phyloP scores from a whole-genome alignment of 2,797 vertebrate species.

The Gambusia yucatana region DNA sequence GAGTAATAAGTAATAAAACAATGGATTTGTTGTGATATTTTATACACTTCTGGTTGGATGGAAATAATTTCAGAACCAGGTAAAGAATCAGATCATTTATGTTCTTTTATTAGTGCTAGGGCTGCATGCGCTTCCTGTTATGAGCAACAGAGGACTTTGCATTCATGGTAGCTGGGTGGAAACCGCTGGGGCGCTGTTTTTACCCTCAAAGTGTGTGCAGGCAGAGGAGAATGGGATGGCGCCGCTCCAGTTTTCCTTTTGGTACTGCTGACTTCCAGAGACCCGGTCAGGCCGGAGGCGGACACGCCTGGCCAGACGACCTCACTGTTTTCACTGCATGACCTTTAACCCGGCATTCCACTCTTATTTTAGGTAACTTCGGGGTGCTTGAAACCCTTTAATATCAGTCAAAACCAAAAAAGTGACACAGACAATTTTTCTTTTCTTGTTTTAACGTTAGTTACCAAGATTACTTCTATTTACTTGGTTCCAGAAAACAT shows the following conservation, averaged over 20 bases:
- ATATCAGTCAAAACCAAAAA: no score
- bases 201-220: not conserved
- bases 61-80: not conserved
- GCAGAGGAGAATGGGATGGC: not conserved
- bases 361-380: not conserved
- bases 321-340: not conserved
- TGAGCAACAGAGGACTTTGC: not conserved
- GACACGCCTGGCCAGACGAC: not conserved
- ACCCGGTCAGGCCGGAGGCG: not conserved
- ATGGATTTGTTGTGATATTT: not conserved
- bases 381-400: no score
- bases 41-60: not conserved
- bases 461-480: no score
- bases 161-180: not conserved
- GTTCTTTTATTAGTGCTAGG: not conserved
- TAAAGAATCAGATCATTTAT: not conserved
- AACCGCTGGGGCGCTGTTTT: not conserved
- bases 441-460: no score
- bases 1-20: not conserved
- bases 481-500: no score
- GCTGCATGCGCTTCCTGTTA: not conserved
- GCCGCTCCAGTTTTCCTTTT: not conserved
- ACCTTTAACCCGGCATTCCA: not conserved
- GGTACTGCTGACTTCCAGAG: slow-evolving; percentile 7
- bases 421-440: no score